Base-by-base conservation (phyloP, 2,888 invertebrate species). In the Emmelina monodactyla region DNA sequence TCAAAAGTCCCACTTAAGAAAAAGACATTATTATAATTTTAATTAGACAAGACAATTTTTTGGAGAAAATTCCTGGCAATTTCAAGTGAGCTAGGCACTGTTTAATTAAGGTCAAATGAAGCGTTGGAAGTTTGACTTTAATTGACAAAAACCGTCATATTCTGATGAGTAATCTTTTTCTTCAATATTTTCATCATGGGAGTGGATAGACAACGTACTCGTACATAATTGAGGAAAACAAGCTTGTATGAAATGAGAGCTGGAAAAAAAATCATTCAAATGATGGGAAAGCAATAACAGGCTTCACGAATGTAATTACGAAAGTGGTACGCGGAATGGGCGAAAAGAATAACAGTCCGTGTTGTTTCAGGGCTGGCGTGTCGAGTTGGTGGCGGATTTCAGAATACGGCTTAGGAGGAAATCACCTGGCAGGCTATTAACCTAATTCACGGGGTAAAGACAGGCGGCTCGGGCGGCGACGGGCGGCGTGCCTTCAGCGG, bases 401-500 rank as follows among this genome's bases (percentile, higher is more conserved):
- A 61, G 70, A 72, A 72, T 63, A 68, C 61, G 61, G 63, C 67
- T 76, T 61, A 70, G 70, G 64, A 76, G 71, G 73, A 78, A 79
- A 75, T 78, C 75, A 76, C 75, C 78, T 73, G 73, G 72, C 75
- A 75, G 68, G 66, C 79, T 73, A 80, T 79, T 78, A 80, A 79
- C 79, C 79, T 75, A 79, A 79, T 79, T 79, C 73, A 73, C 69
- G 69, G 72, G 65, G 68, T 70, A 70, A 73, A 75, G 78, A 76
- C 75, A 73, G 72, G n/a, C n/a, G n/a, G n/a, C n/a, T n/a, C n/a
- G n/a, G n/a, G n/a, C n/a, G n/a, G n/a, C n/a, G n/a, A n/a, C n/a
- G n/a, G 75, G 75, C 67, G 73, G 69, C 65, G 71, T 14, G 46
- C 35, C 45, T 56, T 62, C 65, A 65, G 63, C 69, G 67, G 62